A percentile compares a stretch with the other conserved stretches of the same genome.
phyloP scores from a whole-genome alignment of 2,888 invertebrate genomes.

The Drosophila demipolita region DNA sequence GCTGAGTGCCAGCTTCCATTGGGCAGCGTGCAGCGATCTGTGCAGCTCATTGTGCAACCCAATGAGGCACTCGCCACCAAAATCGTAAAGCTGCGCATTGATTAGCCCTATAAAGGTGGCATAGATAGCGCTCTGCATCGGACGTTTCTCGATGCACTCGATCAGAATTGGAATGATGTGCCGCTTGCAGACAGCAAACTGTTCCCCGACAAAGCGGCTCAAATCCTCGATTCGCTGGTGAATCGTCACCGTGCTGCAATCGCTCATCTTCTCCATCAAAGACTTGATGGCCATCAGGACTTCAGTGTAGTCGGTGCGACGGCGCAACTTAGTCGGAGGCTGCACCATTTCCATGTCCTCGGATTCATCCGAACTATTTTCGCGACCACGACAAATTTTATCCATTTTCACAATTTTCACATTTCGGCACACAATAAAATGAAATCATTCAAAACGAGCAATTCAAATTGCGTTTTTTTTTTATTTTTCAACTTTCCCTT shows the following conservation, averaged over 20 bases:
- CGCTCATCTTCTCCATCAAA: slow-evolving; percentile 87
- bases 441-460: not conserved
- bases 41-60: slow-evolving; percentile 96
- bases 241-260: slow-evolving; percentile 96
- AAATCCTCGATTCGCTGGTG: slow-evolving; percentile 98
- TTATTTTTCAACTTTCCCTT: not conserved
- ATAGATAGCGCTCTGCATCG: slow-evolving; percentile 98
- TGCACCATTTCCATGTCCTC: not conserved
- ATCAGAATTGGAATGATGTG: slow-evolving; percentile 96
- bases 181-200: slow-evolving; percentile 94
- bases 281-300: slow-evolving; percentile 9
- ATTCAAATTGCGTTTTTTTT: not conserved
- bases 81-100: slow-evolving; percentile 98
- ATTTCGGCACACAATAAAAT: not conserved
- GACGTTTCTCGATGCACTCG: slow-evolving; percentile 96
- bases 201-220: slow-evolving; percentile 96
- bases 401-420: slow-evolving; percentile 24
- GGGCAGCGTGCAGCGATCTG: slow-evolving; percentile 93
- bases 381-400: slow-evolving; percentile 28
- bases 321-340: slow-evolving; percentile 19
- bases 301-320: slow-evolving; percentile 17
- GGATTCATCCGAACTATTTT: not conserved
- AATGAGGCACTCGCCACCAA: slow-evolving; percentile 98
- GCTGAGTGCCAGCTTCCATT: slow-evolving; percentile 94
- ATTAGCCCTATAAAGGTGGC: slow-evolving; percentile 97